A percentile compares a stretch with the other conserved stretches of the same genome.
Conservation (phyloP, 2,113 vertebrate genomes). For the Semnopithecus entellus region DNA sequence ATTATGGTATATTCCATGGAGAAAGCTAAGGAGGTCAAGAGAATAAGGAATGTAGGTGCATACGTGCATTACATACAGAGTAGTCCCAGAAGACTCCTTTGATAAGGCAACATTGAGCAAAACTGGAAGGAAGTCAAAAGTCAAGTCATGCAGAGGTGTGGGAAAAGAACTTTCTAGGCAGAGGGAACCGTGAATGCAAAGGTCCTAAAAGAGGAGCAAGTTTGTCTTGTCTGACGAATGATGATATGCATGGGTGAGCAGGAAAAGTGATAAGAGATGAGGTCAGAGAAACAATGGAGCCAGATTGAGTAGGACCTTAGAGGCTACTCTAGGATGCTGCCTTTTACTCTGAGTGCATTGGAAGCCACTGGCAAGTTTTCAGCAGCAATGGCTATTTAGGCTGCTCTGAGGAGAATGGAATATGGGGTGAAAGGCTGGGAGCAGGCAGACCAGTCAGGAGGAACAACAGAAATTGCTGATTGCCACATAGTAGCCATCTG, state of each 20-base stretch:
- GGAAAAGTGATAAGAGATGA: neutral
- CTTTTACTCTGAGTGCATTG: neutral
- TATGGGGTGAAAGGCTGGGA: neutral
- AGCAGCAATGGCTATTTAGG: neutral
- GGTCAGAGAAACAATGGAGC: neutral
- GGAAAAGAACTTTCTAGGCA: neutral
- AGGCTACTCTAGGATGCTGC: too few relatives aligned
- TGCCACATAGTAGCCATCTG: too few relatives aligned
- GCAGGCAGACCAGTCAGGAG: neutral
- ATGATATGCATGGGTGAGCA: accelerated
- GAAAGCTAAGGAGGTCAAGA: neutral
- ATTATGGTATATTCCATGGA: neutral
- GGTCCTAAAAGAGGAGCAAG: neutral
- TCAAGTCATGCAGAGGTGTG: neutral
- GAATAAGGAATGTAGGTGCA: neutral
- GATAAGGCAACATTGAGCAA: neutral
- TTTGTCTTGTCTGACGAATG: neutral
- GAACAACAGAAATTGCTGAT: neutral
- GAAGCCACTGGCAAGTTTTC: neutral
- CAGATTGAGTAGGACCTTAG: neutral
- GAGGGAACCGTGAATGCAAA: neutral
- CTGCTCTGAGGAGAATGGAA: neutral
- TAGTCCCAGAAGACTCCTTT: neutral
- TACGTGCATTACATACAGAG: neutral
- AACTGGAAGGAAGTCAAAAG: neutral